Evolutionary conservation across 2,888 invertebrate species (phyloP).

Genomic region (Apotomis turbidana): DNA sequence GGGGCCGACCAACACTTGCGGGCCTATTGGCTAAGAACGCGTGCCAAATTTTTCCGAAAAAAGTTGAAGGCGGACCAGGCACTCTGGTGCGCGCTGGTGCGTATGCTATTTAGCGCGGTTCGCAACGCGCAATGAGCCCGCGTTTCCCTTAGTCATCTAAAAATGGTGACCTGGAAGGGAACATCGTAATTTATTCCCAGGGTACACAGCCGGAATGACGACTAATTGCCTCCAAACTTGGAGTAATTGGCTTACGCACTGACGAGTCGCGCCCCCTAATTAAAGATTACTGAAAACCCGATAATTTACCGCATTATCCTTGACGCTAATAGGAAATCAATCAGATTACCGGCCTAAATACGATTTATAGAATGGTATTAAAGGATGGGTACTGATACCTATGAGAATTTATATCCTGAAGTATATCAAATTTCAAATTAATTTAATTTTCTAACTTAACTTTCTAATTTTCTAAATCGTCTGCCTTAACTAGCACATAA

Average conservation of each 20-base stretch:
- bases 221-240: constrained; percentile 68
- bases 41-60: too few species aligned
- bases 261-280: constrained; percentile 55
- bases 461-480: too few species aligned
- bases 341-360: constrained; percentile 13
- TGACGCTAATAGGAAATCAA: constrained; percentile 22
- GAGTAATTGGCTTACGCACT: constrained; percentile 62
- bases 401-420: too few species aligned
- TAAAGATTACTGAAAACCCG: constrained; percentile 55
- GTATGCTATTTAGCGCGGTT: too few species aligned
- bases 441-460: too few species aligned
- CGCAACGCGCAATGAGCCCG: neutral
- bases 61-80: too few species aligned
- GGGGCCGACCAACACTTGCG: too few species aligned
- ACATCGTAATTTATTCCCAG: constrained; percentile 62
- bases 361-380: neutral
- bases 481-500: too few species aligned
- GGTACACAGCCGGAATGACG: constrained; percentile 55
- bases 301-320: constrained; percentile 42
- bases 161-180: neutral
- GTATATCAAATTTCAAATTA: too few species aligned
- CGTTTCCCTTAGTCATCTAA: neutral
- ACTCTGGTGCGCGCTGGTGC: too few species aligned
- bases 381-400: too few species aligned
- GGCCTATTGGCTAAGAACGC: too few species aligned